Percentiles rank a stretch among this genome's conserved stretches.
These are phyloP conservation scores for Ctenoplectra terminalis DNA, from an alignment of 1,140 invertebrate species.

Conservation along the genomic window DNA sequence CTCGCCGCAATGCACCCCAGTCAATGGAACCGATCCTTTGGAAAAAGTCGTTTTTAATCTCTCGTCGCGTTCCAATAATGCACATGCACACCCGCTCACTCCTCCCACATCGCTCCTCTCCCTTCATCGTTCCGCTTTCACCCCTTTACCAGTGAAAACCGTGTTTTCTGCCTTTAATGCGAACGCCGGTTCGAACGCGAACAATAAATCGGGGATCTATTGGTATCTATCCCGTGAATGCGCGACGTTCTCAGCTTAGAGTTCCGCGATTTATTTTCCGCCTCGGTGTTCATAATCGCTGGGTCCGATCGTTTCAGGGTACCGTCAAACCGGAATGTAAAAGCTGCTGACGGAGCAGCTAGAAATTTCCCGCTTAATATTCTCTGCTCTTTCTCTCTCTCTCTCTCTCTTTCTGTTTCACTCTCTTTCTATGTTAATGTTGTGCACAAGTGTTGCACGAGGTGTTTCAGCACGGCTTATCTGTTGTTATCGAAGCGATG, in stretches of 20 bases:
- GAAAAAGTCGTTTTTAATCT: constrained; percentile 78
- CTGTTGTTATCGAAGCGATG: not conserved
- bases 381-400: not conserved
- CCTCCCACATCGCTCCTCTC: not conserved
- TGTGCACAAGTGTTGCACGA: not conserved
- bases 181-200: constrained; percentile 5
- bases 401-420: not conserved
- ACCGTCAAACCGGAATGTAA: constrained; percentile 14
- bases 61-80: constrained; percentile 68
- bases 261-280: constrained; percentile 18
- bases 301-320: not conserved
- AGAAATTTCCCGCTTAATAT: not conserved
- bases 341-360: constrained; percentile 9
- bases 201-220: constrained; percentile 35
- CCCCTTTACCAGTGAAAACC: constrained; percentile 44
- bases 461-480: not conserved
- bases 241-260: not conserved
- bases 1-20: constrained; percentile 71
- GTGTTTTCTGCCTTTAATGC: constrained; percentile 43
- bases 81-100: constrained; percentile 31
- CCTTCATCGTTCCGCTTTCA: constrained; percentile 10
- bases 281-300: not conserved
- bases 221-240: constrained; percentile 6
- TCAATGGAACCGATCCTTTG: constrained; percentile 76
- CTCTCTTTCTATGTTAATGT: not conserved